phyloP scores from a whole-genome alignment of 2,113 vertebrate species.

The Indri indri region DNA sequence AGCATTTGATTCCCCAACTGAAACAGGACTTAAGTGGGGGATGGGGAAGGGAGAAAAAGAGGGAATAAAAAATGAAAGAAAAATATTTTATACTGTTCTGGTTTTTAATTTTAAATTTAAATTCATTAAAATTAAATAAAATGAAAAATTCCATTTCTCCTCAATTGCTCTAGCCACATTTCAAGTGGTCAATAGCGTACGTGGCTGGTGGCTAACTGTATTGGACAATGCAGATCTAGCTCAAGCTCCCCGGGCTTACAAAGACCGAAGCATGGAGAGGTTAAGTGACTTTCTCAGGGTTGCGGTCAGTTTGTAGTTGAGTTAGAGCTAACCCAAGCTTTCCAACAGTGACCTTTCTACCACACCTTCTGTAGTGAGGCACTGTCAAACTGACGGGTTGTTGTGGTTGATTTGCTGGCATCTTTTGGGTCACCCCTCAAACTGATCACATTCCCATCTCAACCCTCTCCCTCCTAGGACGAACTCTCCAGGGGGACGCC shows the following conservation, averaged over 20 bases:
- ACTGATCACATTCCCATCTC: neutral
- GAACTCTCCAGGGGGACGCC: neutral
- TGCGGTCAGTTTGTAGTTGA: neutral
- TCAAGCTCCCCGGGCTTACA: neutral
- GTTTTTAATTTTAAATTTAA: constrained; percentile 7
- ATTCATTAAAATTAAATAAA: neutral
- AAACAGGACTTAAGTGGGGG: no score
- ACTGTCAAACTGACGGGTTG: neutral
- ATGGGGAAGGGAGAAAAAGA: no score
- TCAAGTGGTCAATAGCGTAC: neutral
- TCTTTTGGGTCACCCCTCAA: neutral
- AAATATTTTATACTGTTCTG: neutral
- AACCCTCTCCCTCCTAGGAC: neutral
- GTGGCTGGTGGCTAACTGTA: no score
- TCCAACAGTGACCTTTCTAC: neutral
- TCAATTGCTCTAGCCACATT: neutral
- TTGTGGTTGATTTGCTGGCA: neutral
- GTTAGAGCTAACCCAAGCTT: neutral
- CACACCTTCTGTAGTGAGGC: neutral
- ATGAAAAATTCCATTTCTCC: neutral
- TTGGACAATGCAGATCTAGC: neutral
- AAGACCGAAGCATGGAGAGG: neutral
- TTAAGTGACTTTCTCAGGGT: neutral
- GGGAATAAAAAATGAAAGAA: neutral
- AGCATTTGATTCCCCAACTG: no score